These are phyloP conservation scores for Chaunax sp. DNA, from an alignment of 2,797 vertebrate genomes.

Conservation along the genomic window DNA sequence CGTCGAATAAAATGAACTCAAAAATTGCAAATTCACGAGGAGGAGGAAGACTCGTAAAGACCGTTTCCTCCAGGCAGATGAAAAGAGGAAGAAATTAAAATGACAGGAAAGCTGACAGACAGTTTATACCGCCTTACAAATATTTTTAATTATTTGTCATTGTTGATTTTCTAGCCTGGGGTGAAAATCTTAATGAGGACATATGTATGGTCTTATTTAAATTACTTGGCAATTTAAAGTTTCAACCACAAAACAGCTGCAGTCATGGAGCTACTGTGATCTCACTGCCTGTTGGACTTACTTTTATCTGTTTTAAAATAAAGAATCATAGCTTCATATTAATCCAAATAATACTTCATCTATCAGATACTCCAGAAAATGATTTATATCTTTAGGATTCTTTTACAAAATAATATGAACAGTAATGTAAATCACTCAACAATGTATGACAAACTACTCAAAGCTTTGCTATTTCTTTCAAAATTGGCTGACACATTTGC, in stretches of 20 bases:
- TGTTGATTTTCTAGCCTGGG: background rate
- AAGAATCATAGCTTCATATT: too few species aligned
- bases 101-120: slow-evolving; percentile 8
- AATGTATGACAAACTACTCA: too few species aligned
- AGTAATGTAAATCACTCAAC: too few species aligned
- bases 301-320: too few species aligned
- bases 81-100: slow-evolving; percentile 25
- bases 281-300: background rate
- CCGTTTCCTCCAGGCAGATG: slow-evolving; percentile 20
- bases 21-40: slow-evolving; percentile 18
- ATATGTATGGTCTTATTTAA: background rate
- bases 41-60: background rate
- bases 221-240: background rate
- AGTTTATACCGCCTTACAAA: background rate
- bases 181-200: background rate
- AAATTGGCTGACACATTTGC: background rate
- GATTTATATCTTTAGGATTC: background rate
- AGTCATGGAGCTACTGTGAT: background rate
- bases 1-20: slow-evolving; percentile 71
- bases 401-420: background rate
- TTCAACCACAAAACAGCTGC: background rate
- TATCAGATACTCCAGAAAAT: background rate
- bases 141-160: background rate
- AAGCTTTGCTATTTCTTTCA: background rate
- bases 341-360: too few species aligned